A percentile compares a stretch with the other conserved stretches of the same genome.
These are phyloP conservation scores for Epirrhoe tristata DNA, from an alignment of 2,888 invertebrate species.

Conservation along the genomic window DNA sequence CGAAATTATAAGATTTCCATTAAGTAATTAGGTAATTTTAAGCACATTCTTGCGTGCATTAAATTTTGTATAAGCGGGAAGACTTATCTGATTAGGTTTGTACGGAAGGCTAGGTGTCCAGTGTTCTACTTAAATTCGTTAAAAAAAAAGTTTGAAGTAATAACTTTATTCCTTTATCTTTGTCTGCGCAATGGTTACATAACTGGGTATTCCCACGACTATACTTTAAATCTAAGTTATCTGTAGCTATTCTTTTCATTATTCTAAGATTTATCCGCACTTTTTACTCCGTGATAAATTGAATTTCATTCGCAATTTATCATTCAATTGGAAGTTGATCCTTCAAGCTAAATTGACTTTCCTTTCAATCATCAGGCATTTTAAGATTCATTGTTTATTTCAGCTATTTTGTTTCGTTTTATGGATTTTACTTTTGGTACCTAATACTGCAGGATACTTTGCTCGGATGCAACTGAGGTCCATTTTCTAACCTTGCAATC, in stretches of 20 bases:
- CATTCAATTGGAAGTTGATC: constrained; percentile 41
- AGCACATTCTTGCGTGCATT: no score
- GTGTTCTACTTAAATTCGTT: background rate
- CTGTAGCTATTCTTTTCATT: constrained; percentile 14
- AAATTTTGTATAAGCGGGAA: background rate
- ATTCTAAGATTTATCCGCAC: constrained; percentile 37
- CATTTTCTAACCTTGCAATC: no score
- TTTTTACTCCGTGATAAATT: constrained; percentile 41
- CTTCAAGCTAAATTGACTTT: constrained; percentile 29
- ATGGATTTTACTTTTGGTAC: no score
- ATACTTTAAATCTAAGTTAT: constrained; percentile 6
- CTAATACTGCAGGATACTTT: no score
- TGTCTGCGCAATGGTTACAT: background rate
- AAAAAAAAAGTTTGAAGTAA: no score
- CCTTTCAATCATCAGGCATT: constrained; percentile 25
- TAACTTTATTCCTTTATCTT: background rate
- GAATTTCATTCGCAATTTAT: constrained; percentile 41
- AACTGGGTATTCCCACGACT: background rate
- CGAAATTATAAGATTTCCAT: background rate
- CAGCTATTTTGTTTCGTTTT: background rate
- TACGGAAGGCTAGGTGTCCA: background rate
- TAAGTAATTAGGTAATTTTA: no score
- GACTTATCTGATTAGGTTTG: background rate
- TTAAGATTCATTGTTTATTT: constrained; percentile 5
- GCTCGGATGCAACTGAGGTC: no score